Percentiles rank a stretch among this genome's conserved stretches.
These are phyloP conservation scores for Brevipalpus yothersi DNA, from an alignment of 1,140 invertebrate species.

Conservation along the genomic window DNA sequence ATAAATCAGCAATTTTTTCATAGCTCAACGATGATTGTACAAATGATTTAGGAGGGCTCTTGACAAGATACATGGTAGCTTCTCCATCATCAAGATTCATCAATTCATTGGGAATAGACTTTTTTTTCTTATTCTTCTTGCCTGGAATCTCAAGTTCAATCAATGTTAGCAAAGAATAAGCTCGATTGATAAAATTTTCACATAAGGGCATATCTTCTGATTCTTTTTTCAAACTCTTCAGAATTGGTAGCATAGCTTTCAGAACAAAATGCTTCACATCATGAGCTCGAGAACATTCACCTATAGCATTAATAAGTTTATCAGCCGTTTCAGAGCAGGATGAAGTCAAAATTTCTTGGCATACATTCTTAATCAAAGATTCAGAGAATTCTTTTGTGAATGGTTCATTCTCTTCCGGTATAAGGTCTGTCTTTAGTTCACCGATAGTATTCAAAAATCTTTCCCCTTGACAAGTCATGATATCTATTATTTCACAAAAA, in stretches of 20 bases:
- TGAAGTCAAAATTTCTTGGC: too few species aligned
- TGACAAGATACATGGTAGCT: background rate
- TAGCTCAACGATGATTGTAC: slow-evolving; percentile 7
- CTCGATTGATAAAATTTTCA: background rate
- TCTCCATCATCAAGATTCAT: background rate
- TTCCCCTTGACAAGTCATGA: too few species aligned
- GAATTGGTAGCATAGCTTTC: background rate
- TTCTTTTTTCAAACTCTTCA: background rate
- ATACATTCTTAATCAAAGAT: too few species aligned
- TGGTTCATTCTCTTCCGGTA: too few species aligned
- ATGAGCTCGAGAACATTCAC: background rate
- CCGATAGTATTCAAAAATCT: too few species aligned
- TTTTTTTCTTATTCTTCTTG: background rate
- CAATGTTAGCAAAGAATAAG: background rate
- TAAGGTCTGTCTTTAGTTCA: too few species aligned
- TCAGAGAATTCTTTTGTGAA: too few species aligned
- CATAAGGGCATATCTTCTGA: background rate
- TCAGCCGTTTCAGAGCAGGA: too few species aligned
- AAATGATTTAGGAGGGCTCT: background rate
- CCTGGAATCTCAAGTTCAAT: background rate
- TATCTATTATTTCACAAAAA: too few species aligned
- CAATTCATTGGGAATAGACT: background rate
- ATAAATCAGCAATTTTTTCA: slow-evolving; percentile 14
- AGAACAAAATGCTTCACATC: background rate
- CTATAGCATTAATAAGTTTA: too few species aligned